These are phyloP conservation scores for Julus scandinavius DNA, from an alignment of 2,888 invertebrate species.

Conservation along the genomic window DNA sequence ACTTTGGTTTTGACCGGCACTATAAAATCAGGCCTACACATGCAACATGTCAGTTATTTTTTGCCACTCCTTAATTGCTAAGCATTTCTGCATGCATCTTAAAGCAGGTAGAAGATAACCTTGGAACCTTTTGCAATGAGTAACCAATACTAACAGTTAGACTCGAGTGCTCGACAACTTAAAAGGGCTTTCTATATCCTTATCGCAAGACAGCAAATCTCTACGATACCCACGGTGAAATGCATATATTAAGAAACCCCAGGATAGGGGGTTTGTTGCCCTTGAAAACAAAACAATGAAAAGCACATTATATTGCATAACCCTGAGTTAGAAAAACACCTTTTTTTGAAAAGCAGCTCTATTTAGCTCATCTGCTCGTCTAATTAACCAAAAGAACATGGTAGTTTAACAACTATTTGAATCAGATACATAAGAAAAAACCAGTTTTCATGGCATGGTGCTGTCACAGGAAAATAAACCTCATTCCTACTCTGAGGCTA, in stretches of 20 bases:
- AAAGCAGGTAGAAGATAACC: conserved; percentile 24
- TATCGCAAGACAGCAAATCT: neutral
- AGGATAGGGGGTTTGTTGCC: too few relatives aligned
- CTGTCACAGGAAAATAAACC: too few relatives aligned
- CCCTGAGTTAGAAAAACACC: too few relatives aligned
- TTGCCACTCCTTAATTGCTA: conserved; percentile 1
- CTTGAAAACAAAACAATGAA: too few relatives aligned
- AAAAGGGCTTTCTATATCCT: neutral
- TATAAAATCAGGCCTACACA: neutral
- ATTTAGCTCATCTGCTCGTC: too few relatives aligned
- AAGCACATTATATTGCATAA: too few relatives aligned
- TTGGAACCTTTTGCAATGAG: neutral
- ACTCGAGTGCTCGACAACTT: neutral
- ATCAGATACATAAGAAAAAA: too few relatives aligned
- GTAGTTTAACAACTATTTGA: too few relatives aligned
- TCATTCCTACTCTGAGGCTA: too few relatives aligned
- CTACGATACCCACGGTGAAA: neutral
- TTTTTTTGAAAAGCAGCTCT: too few relatives aligned
- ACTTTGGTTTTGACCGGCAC: neutral
- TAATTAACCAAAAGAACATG: too few relatives aligned
- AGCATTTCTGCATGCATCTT: neutral
- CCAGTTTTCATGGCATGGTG: too few relatives aligned
- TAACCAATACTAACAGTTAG: neutral
- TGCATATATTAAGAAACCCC: neutral
- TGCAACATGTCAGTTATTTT: conserved; percentile 30